A percentile compares a stretch with the other conserved stretches of the same genome.
Evolutionary conservation across 2,888 invertebrate species (phyloP).

Genomic region (Dynastes grantii): DNA sequence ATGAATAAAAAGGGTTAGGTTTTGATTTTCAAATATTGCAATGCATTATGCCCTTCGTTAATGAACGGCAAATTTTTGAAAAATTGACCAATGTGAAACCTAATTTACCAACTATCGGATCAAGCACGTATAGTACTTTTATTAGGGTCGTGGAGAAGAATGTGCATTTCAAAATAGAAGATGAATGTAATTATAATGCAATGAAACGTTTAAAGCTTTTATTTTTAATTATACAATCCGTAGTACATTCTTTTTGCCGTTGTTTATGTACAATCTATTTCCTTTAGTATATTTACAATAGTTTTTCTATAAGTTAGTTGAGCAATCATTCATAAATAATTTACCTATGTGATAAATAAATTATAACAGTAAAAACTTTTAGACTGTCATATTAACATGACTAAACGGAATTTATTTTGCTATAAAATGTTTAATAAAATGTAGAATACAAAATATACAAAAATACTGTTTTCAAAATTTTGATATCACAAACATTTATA

Average conservation of each 20-base stretch:
- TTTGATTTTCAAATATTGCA: no score
- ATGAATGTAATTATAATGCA: no score
- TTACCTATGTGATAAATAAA: slow-evolving; percentile 40
- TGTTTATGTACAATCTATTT: slow-evolving; percentile 26
- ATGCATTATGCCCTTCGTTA: no score
- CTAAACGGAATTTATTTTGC: slow-evolving; percentile 31
- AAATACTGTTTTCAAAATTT: slow-evolving; percentile 38
- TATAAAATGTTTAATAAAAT: slow-evolving; percentile 43
- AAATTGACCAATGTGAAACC: no score
- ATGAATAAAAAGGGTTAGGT: no score
- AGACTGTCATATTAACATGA: slow-evolving; percentile 35
- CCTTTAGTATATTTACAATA: slow-evolving; percentile 35
- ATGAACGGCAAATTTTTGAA: no score
- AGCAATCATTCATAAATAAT: slow-evolving; percentile 47
- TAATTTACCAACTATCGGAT: no score
- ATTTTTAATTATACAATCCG: slow-evolving; percentile 35
- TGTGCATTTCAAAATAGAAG: no score
- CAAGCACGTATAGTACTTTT: no score
- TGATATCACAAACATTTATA: slow-evolving; percentile 27
- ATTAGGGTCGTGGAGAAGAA: no score
- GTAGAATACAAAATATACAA: slow-evolving; percentile 44
- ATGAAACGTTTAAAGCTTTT: slow-evolving; percentile 22
- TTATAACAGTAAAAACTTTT: slow-evolving; percentile 42
- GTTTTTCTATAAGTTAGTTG: slow-evolving; percentile 40
- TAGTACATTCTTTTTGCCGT: slow-evolving; percentile 10